Evolutionary conservation across 2,113 vertebrate genomes (phyloP).

Genomic region (Egretta garzetta): DNA sequence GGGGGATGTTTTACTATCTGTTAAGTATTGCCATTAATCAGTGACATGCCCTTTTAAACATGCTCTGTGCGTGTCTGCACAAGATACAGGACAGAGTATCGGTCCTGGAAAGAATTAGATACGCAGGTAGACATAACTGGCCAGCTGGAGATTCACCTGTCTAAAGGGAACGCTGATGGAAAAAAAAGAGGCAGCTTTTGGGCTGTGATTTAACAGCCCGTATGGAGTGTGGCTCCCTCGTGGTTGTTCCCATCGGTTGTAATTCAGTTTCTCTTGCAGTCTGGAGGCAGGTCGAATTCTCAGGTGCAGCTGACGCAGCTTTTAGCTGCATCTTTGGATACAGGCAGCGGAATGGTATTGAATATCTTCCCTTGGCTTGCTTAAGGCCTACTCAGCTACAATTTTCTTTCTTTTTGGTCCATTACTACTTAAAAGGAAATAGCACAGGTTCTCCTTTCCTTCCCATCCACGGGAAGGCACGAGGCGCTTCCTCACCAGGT

Average conservation of each 20-base stretch:
- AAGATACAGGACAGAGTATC: neutral
- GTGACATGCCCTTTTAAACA: neutral
- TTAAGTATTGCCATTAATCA: neutral
- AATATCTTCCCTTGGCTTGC: neutral
- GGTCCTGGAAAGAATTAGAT: neutral
- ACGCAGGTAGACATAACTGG: neutral
- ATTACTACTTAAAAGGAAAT: neutral
- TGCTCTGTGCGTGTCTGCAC: neutral
- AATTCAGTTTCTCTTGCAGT: neutral
- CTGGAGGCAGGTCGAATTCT: fast-evolving
- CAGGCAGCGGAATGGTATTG: neutral
- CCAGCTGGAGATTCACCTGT: neutral
- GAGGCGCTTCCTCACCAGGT: neutral
- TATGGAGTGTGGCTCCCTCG: fast-evolving
- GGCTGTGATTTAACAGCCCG: neutral
- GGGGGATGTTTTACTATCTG: neutral
- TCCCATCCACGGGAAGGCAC: neutral
- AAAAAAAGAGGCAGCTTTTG: neutral
- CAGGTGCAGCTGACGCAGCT: neutral
- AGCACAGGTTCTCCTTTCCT: neutral
- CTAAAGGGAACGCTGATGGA: neutral
- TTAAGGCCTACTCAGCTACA: neutral
- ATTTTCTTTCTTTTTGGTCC: neutral
- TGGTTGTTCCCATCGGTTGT: fast-evolving
- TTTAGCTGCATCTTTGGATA: neutral